phyloP scores from a whole-genome alignment of 2,888 invertebrate species.

The Papilio elwesi region DNA sequence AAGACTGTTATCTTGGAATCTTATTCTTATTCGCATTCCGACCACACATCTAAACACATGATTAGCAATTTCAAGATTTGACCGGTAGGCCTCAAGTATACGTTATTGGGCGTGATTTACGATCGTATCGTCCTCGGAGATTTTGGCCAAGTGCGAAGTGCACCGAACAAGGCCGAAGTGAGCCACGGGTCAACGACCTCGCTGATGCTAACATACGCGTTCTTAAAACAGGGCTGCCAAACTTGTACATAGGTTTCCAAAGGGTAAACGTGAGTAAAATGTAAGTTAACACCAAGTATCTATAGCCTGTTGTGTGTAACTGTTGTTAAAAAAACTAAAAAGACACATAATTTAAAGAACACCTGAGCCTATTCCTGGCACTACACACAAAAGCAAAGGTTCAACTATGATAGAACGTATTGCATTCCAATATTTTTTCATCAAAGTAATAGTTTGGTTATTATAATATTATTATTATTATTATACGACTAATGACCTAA shows the following conservation, averaged over 20 bases:
- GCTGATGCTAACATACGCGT: slow-evolving; percentile 60
- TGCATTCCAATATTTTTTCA: too few relatives aligned
- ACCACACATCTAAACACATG: slow-evolving; percentile 4
- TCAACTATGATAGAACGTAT: too few relatives aligned
- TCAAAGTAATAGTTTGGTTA: background rate
- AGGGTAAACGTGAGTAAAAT: slow-evolving; percentile 13
- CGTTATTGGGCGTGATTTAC: slow-evolving; percentile 43
- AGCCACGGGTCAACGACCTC: slow-evolving; percentile 68
- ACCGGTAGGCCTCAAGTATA: slow-evolving; percentile 22
- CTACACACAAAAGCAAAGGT: too few relatives aligned
- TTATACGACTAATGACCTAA: slow-evolving; percentile 12
- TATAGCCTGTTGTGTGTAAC: background rate
- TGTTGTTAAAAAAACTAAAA: too few relatives aligned
- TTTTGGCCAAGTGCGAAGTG: slow-evolving; percentile 54
- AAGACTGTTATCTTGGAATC: slow-evolving; percentile 3
- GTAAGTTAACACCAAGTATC: background rate
- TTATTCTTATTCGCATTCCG: slow-evolving; percentile 12
- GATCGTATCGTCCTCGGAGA: slow-evolving; percentile 43
- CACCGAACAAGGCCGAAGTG: slow-evolving; percentile 53
- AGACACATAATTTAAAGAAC: too few relatives aligned
- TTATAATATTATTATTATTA: too few relatives aligned
- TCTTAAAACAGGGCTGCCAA: slow-evolving; percentile 51
- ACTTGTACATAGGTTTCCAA: slow-evolving; percentile 44
- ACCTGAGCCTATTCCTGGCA: background rate
- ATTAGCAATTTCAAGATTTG: slow-evolving; percentile 14